A percentile compares a stretch with the other conserved stretches of the same genome.
Evolutionary conservation across 2,888 invertebrate genomes (phyloP).

Genomic region (Deilephila porcellus): DNA sequence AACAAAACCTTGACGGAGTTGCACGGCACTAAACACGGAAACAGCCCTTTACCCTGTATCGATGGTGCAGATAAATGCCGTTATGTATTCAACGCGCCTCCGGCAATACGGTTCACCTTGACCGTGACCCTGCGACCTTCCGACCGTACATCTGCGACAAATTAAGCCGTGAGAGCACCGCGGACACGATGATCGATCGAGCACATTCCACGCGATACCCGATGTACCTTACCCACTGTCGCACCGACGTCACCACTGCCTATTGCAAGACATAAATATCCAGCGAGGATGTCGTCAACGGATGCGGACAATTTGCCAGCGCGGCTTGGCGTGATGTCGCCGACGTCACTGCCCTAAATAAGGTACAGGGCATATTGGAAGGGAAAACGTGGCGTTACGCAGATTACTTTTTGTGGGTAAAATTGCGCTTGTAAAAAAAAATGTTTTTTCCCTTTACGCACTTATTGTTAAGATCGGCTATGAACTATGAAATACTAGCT

Average conservation of each 20-base stretch:
- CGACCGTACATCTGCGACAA: constrained; percentile 8
- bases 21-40: not conserved
- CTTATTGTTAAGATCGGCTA: too few species aligned
- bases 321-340: constrained; percentile 41
- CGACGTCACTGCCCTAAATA: constrained; percentile 41
- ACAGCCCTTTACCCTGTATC: constrained; percentile 9
- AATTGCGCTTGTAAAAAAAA: too few species aligned
- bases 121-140: constrained; percentile 18
- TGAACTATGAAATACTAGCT: too few species aligned
- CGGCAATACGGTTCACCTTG: constrained; percentile 13
- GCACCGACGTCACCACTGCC: constrained; percentile 1
- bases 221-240: not conserved
- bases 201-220: not conserved
- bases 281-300: constrained; percentile 44
- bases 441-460: not conserved
- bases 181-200: constrained; percentile 15
- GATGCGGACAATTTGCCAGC: constrained; percentile 47
- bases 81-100: not conserved
- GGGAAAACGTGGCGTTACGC: not conserved
- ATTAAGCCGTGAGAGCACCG: not conserved
- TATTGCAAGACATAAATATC: constrained; percentile 33
- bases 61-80: not conserved
- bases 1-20: not conserved
- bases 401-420: not conserved
- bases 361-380: not conserved